Evolutionary conservation across 2,888 invertebrate genomes (phyloP), one percentile per base, ranked within the genome.

Genomic region (Folsomia candida): DNA sequence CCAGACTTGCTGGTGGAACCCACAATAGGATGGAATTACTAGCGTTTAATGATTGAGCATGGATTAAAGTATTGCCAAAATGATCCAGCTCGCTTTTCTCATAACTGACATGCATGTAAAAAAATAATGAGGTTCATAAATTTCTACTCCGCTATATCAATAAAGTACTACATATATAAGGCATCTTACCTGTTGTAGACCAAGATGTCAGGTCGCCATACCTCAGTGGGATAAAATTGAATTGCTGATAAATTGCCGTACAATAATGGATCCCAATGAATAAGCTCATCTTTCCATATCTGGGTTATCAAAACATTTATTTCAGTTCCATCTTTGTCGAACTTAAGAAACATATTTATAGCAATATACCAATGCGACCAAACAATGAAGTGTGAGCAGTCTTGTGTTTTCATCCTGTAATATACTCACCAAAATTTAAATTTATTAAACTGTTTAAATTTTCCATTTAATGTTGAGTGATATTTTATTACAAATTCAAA

Each of bases 241-340:
- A 75, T 22, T n/a, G 69, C 64, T 18, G 58, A 65, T 0, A 75
- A 27, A 60, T 73, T 73, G 20, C 71, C 67, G 26, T 69, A 75
- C 1, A 62, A 27, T 24, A 67, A 24, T 6, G 75, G 75, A 58
- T 75, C 65, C 75, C 75, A 75, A 67, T 67, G 54, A 2, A 73
- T 27, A 18, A 68, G 75, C 22, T 67, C 47, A 67, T 75, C 75
- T 22, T 61, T 11, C 75, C 75, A 74, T 18, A 2, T 1, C 74
- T 72, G n/a, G 26, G 47, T n/a, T n/a, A n/a, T n/a, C n/a, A n/a
- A n/a, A n/a, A n/a, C n/a, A n/a, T n/a, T n/a, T n/a, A n/a, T n/a
- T n/a, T n/a, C n/a, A n/a, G n/a, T n/a, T n/a, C n/a, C n/a, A n/a
- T n/a, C n/a, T n/a, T n/a, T n/a, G n/a, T n/a, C n/a, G n/a, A n/a